Evolutionary conservation across 2,113 vertebrate species (phyloP).

Genomic region (Ranitomeya imitator): DNA sequence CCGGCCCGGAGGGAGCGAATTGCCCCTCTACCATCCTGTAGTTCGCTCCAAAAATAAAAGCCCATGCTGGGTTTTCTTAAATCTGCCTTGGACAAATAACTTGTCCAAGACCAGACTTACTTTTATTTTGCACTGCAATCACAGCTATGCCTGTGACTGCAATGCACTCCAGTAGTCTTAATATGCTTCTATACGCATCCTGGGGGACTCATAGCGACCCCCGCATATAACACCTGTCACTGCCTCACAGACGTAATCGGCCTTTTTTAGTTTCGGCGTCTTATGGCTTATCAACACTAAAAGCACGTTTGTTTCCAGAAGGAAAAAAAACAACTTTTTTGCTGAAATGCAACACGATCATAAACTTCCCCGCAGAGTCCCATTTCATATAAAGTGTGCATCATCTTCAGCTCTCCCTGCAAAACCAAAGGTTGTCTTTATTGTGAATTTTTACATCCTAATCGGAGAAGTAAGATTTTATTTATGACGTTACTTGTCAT

Average conservation of each 20-base stretch:
- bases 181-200: too few species aligned
- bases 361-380: constrained; percentile 23
- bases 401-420: constrained; percentile 20
- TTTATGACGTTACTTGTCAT: constrained; percentile 14
- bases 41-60: too few species aligned
- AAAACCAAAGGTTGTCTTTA: constrained; percentile 17
- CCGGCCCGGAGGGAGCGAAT: too few species aligned
- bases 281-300: constrained; percentile 18
- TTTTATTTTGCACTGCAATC: too few species aligned
- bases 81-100: too few species aligned
- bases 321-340: background rate
- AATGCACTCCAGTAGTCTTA: too few species aligned
- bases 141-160: too few species aligned
- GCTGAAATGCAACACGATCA: background rate
- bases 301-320: constrained; percentile 16
- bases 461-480: constrained; percentile 22
- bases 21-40: too few species aligned
- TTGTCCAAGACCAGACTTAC: too few species aligned
- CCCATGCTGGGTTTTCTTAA: too few species aligned
- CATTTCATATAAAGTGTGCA: constrained; percentile 18
- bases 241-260: background rate
- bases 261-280: background rate
- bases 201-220: too few species aligned
- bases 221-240: too few species aligned
- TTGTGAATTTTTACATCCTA: constrained; percentile 1